Conservation (phyloP, 2,113 vertebrate species). For the Prolemur simus region DNA sequence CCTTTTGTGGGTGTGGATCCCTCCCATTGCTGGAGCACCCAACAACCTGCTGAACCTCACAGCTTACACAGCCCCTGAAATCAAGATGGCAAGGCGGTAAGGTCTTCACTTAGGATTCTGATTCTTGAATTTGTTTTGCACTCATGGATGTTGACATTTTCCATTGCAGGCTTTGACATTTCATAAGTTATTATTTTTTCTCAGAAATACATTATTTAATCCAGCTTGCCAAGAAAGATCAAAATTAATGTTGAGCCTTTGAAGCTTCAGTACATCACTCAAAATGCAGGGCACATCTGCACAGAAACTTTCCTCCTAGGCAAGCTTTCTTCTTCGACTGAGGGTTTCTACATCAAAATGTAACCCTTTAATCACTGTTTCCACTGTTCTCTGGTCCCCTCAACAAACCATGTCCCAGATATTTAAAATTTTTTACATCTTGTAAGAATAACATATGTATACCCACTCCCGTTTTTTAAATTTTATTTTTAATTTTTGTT, state of each 20-base stretch:
- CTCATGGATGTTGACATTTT: neutral
- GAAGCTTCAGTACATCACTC: neutral
- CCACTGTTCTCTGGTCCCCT: neutral
- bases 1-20: neutral
- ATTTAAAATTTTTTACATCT: neutral
- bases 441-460: neutral
- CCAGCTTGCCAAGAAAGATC: conserved; percentile 24
- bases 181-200: neutral
- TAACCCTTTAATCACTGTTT: neutral
- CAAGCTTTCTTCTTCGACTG: neutral
- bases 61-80: neutral
- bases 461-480: neutral
- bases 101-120: neutral
- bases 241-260: conserved; percentile 18
- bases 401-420: neutral
- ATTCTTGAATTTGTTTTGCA: neutral
- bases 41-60: rapidly evolving
- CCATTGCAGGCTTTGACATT: neutral
- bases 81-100: neutral
- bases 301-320: neutral
- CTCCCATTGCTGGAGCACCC: neutral
- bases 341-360: neutral
- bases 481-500: neutral
- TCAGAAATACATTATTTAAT: conserved; percentile 18
- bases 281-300: neutral